Evolutionary conservation across 2,888 invertebrate genomes (phyloP), one percentile per base, ranked within the genome.

Genomic region (Abrostola tripartita): DNA sequence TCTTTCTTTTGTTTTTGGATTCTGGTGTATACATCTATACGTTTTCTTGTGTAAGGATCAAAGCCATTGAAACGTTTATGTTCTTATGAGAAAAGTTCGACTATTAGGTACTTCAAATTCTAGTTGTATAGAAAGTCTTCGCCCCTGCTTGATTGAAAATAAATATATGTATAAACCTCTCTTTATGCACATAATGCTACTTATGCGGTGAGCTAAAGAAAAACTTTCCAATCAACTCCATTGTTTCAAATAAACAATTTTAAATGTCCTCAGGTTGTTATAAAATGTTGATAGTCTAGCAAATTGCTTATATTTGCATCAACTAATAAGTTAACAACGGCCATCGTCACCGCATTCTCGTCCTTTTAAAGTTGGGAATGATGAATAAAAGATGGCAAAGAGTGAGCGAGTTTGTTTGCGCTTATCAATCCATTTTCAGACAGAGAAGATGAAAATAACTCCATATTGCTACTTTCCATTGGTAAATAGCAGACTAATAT

Each of bases 311-410:
- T 24, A 47, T 47, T 47, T 8, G 2, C 4, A 14, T 24, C 14
- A 5, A 24, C 44, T 47, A 24, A 14, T 47, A 24, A 24, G 14
- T 24, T 47, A 14, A 47, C 14, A 47, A 47, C 24, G 5, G 24
- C 24, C 8, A 47, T 47, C 10, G 14, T 47, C 44, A 47, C 44
- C 24, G 44, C 9, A 24, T 47, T 24, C 44, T 24, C 24, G 6
- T 9, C 44, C 44, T 47, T 47, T 24, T 47, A 9, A 24, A 47
- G 44, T 24, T 24, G 44, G 44, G 24, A 24, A 24, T 24, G 44
- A 24, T 47, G 44, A 47, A 47, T 47, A 47, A 47, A 47, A 47
- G 44, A 47, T 24, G 44, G 9, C 24, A 47, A 8, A 24, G 24
- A 24, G 24, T 14, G 44, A 8, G 7, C 14, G 44, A 8, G 14